Conservation (phyloP, 2,888 invertebrate species). For the Pammene fasciana region DNA sequence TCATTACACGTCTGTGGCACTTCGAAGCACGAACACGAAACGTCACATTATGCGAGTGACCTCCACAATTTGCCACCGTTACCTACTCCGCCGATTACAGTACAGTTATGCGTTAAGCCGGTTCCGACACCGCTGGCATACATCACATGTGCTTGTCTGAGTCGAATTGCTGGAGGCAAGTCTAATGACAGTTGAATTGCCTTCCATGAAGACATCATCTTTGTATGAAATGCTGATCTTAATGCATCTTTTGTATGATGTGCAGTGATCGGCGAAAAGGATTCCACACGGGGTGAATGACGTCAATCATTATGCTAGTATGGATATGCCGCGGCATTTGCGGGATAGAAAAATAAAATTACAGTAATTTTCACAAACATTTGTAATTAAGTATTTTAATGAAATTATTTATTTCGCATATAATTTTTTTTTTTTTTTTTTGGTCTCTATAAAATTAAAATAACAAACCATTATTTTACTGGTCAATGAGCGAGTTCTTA, state of each 20-base stretch:
- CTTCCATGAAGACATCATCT: slow-evolving; percentile 3
- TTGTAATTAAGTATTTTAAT: no score
- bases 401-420: no score
- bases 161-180: slow-evolving; percentile 4
- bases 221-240: not conserved
- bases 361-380: no score
- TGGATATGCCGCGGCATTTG: no score
- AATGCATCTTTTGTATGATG: not conserved
- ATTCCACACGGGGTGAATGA: no score
- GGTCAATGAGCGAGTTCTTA: no score
- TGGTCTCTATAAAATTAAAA: no score
- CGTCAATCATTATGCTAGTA: no score
- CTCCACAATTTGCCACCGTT: slow-evolving; percentile 42
- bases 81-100: slow-evolving; percentile 37
- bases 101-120: slow-evolving; percentile 38
- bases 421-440: no score
- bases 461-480: no score
- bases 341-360: no score
- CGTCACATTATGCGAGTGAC: slow-evolving; percentile 41
- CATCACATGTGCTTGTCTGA: slow-evolving; percentile 5
- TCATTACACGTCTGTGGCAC: slow-evolving; percentile 4
- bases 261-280: no score
- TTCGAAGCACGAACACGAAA: slow-evolving; percentile 5
- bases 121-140: slow-evolving; percentile 9
- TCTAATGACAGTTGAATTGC: slow-evolving; percentile 19